Evolutionary conservation across 2,888 invertebrate genomes (phyloP).

Genomic region (Lysandra coridon): DNA sequence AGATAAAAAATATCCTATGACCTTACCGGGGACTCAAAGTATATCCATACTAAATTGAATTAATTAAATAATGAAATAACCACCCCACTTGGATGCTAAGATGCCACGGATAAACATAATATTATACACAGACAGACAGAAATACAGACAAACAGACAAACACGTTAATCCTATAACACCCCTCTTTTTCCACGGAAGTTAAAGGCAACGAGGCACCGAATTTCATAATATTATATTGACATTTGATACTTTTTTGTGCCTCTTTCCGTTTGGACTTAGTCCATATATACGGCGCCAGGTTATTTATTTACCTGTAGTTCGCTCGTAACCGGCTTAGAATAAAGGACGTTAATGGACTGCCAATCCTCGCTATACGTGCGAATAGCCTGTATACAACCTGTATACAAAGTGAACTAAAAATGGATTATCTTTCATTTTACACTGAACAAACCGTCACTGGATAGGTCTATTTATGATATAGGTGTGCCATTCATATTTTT

Average conservation of each 20-base stretch:
- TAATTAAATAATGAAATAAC: too few species aligned
- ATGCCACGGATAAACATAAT: too few species aligned
- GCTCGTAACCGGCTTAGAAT: conserved; percentile 5
- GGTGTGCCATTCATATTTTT: background rate
- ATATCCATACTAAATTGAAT: too few species aligned
- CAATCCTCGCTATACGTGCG: background rate
- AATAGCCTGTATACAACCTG: background rate
- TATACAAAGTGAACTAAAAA: background rate
- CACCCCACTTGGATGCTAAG: too few species aligned
- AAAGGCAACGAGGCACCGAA: too few species aligned
- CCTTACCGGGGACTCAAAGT: too few species aligned
- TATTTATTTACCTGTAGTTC: background rate
- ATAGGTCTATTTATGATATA: background rate
- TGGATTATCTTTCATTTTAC: background rate
- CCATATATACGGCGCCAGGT: background rate
- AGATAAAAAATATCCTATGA: too few species aligned
- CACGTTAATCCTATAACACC: too few species aligned
- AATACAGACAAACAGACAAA: too few species aligned
- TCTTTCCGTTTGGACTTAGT: background rate
- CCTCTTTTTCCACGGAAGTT: too few species aligned
- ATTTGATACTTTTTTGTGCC: background rate
- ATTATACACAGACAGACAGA: too few species aligned
- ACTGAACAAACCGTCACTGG: background rate
- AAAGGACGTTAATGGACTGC: background rate
- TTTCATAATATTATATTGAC: too few species aligned